phyloP scores from a whole-genome alignment of 2,113 vertebrate genomes.

The Leptocoma aspasia region DNA sequence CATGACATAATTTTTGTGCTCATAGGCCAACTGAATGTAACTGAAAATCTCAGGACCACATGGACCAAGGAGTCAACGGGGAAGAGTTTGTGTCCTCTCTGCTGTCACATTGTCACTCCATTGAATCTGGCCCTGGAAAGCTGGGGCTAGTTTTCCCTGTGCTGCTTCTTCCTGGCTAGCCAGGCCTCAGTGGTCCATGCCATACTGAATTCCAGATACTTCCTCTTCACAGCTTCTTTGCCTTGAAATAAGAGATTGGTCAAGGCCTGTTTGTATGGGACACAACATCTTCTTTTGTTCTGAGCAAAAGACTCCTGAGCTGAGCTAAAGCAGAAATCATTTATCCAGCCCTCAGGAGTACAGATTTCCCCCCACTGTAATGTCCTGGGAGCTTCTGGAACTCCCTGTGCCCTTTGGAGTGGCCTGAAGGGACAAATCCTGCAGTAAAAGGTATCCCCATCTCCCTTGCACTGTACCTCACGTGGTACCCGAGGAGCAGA shows the following conservation, averaged over 20 bases:
- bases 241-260: not conserved
- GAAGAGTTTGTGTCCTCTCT: not conserved
- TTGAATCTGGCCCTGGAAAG: not conserved
- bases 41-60: not conserved
- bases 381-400: not conserved
- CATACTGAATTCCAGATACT: not conserved
- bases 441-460: not conserved
- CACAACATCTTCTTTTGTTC: not conserved
- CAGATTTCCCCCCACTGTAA: not conserved
- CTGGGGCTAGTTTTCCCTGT: not conserved
- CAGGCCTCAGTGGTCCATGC: not conserved
- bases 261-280: not conserved
- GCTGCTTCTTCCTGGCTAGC: not conserved
- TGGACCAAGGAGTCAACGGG: accelerated
- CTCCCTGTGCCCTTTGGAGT: not conserved
- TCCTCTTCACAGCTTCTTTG: not conserved
- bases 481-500: not conserved
- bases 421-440: not conserved
- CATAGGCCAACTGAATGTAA: not conserved
- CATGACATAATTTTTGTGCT: not conserved
- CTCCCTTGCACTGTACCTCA: not conserved
- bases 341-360: not conserved
- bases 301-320: not conserved
- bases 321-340: not conserved
- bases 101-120: not conserved